Base-by-base conservation (phyloP, 2,888 invertebrate species). In the Venustoraphidia nigricollis region DNA sequence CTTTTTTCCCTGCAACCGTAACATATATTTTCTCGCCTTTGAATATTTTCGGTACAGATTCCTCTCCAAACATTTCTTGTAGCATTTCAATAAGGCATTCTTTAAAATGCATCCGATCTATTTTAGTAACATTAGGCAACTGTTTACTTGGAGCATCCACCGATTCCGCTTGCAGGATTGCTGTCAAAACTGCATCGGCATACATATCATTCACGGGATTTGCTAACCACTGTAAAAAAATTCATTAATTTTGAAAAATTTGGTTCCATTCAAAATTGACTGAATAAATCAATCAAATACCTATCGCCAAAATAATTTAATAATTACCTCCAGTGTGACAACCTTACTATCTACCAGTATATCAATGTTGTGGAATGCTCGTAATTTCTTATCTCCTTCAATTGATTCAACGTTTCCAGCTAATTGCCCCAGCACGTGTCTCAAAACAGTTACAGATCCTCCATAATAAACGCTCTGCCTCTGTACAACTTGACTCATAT, bases 151-250 rank as follows among this genome's bases (percentile, higher is more conserved):
- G 73, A 0, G 73, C 71, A 45, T 80, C 80, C 44, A 81, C 69
- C 55, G 77, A 65, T 61, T 87, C 86, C 0, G 91, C 90, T 64
- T 89, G 84, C 57, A 97, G 72, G 38, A 95, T 74, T 41, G 86
- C 91, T 0, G 90, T 87, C 47, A 95, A 73, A 34, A 94, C 84
- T 34, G 96, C 88, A 71, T 98, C 97, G 34, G 97, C 96, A 68
- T 86, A 97, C 93, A 97, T 96, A 68, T 98, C 97, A 61, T 92
- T 86, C 42, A 95, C 85, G 1, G 97, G 95, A 61, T 86, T 89
- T 8, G 95, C 92, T 41, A 82, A 73, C 97, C 97, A 98, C 77
- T 86, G 17, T 17, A 17, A 17, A 68, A 48, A 59, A 57, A 54
- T 47, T 48, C 34, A 49, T 13, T 50, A 56, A 50, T 40, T 9